A percentile compares a stretch with the other conserved stretches of the same genome.
Conservation (phyloP, 2,797 vertebrate species). For the Podargus strigoides region DNA sequence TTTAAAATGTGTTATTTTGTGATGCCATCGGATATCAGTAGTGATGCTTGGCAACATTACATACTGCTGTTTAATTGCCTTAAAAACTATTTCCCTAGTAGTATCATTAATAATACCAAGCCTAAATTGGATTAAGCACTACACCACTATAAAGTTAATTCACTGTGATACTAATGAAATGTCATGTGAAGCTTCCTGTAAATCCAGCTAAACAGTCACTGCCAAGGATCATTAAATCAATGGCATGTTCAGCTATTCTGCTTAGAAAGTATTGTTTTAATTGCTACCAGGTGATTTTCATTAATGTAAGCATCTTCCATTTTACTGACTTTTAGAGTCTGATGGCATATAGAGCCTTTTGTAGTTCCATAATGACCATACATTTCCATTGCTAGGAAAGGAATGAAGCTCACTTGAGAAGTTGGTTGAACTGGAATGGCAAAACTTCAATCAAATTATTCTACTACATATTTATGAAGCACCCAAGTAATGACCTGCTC, state of each 20-base stretch:
- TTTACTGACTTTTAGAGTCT: constrained; percentile 11
- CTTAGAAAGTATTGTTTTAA: constrained; percentile 63
- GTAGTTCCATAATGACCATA: neutral
- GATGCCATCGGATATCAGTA: constrained; percentile 56
- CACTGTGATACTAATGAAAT: constrained; percentile 71
- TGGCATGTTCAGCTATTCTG: constrained; percentile 45
- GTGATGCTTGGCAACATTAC: constrained; percentile 55
- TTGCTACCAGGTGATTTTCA: constrained; percentile 66
- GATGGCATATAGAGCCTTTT: neutral
- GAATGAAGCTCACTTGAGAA: neutral
- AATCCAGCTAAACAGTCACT: constrained; percentile 64
- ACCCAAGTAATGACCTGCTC: neutral
- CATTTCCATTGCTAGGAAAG: neutral
- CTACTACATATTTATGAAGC: neutral
- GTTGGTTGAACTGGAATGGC: neutral
- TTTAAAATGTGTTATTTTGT: constrained; percentile 40
- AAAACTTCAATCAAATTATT: neutral
- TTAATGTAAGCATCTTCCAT: constrained; percentile 28
- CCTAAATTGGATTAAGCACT: constrained; percentile 71
- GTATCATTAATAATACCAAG: constrained; percentile 67
- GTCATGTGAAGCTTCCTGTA: constrained; percentile 71
- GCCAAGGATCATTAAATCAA: constrained; percentile 68
- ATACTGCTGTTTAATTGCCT: constrained; percentile 71
- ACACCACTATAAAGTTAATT: constrained; percentile 71
- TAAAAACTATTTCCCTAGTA: constrained; percentile 68